Percentiles rank a stretch among this genome's conserved stretches.
phyloP scores from a whole-genome alignment of 64 coral and sea anemone species.

The Catalaphyllia jardinei region DNA sequence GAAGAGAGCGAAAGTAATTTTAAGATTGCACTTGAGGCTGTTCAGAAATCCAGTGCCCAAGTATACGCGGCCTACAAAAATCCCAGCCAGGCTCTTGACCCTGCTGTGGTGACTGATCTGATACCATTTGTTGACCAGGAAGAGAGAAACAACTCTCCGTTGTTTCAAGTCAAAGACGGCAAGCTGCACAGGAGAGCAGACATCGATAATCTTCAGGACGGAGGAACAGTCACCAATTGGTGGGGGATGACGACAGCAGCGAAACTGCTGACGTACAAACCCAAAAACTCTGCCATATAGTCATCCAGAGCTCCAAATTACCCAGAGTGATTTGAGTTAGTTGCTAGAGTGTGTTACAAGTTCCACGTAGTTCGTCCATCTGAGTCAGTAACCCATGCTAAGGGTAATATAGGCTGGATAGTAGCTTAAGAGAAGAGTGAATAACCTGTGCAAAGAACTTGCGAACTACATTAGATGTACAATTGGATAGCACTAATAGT shows the following conservation, averaged over 20 bases:
- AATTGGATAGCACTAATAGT: no score
- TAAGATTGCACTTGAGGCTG: background rate
- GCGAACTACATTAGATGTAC: no score
- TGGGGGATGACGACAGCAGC: background rate
- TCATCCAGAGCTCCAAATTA: no score
- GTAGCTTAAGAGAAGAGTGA: no score
- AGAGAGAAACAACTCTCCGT: slow-evolving; percentile 26
- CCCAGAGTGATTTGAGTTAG: no score
- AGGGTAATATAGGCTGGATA: no score
- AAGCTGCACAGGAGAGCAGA: background rate
- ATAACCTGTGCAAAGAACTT: no score
- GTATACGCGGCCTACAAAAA: background rate
- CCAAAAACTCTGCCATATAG: no score
- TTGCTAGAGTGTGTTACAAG: no score
- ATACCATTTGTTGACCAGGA: slow-evolving; percentile 44
- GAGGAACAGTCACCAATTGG: background rate
- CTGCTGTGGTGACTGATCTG: background rate
- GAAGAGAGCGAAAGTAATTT: slow-evolving; percentile 18
- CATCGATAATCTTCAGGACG: background rate
- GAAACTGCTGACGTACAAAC: background rate
- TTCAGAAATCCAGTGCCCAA: slow-evolving; percentile 14
- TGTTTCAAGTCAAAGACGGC: slow-evolving; percentile 4
- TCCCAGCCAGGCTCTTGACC: slow-evolving; percentile 1
- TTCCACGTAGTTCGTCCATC: no score
- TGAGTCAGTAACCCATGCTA: no score